phyloP scores from a whole-genome alignment of 2,888 invertebrate species.

The Tigriopus californicus region DNA sequence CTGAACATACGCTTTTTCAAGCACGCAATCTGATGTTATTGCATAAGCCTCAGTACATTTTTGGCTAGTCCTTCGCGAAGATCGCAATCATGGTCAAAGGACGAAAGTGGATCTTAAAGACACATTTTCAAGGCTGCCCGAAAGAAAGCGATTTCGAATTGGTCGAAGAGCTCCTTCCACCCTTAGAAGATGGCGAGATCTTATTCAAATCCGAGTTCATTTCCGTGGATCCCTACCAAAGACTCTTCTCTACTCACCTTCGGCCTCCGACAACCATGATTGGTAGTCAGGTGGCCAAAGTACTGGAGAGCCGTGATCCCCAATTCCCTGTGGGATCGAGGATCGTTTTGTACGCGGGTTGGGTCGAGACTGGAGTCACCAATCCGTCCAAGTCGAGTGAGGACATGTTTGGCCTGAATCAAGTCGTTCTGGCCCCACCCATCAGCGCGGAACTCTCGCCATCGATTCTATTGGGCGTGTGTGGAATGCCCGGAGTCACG shows the following conservation, averaged over 20 bases:
- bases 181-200: constrained; percentile 47
- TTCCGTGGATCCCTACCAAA: constrained; percentile 15
- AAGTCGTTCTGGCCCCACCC: constrained; percentile 27
- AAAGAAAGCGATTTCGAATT: constrained; percentile 43
- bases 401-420: neutral
- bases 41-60: too few species aligned
- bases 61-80: too few species aligned
- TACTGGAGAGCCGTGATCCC: constrained; percentile 43
- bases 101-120: constrained; percentile 21
- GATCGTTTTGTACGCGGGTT: constrained; percentile 44
- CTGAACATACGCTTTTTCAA: too few species aligned
- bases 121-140: constrained; percentile 45
- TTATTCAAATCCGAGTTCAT: constrained; percentile 16
- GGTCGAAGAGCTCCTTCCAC: constrained; percentile 44
- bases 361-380: constrained; percentile 28
- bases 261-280: constrained; percentile 33
- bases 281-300: constrained; percentile 49
- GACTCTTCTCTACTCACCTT: neutral
- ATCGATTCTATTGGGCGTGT: constrained; percentile 42
- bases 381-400: constrained; percentile 19
- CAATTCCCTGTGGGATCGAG: constrained; percentile 43
- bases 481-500: constrained; percentile 54
- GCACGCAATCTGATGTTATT: too few species aligned
- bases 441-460: constrained; percentile 39
- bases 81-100: neutral